A percentile compares a stretch with the other conserved stretches of the same genome.
Conservation (phyloP, 2,888 invertebrate species). For the Schizotus pectinicornis region DNA sequence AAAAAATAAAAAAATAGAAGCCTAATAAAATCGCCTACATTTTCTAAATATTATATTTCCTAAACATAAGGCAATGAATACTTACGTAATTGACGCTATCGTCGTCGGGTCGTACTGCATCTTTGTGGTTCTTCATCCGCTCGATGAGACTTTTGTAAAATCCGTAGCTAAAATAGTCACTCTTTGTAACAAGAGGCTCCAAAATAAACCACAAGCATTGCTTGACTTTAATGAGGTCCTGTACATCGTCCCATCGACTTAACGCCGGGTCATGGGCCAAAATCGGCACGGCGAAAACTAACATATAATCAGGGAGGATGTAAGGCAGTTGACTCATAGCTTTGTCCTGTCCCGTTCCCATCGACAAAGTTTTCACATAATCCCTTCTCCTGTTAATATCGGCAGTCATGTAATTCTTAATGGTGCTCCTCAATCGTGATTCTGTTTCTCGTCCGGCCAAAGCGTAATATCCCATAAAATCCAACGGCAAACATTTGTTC, state of each 20-base stretch:
- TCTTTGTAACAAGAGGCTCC: conserved; percentile 91
- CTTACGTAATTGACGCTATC: conserved; percentile 83
- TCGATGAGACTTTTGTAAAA: conserved; percentile 95
- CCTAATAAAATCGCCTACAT: too few species aligned
- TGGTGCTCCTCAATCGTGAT: conserved; percentile 70
- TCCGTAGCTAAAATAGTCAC: conserved; percentile 92
- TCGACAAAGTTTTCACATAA: conserved; percentile 84
- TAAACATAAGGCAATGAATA: too few species aligned
- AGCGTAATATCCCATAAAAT: conserved; percentile 85
- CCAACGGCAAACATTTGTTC: conserved; percentile 89
- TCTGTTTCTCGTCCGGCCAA: conserved; percentile 89
- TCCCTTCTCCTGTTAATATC: conserved; percentile 90
- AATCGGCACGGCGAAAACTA: conserved; percentile 95
- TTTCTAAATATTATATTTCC: too few species aligned
- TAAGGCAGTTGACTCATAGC: conserved; percentile 80
- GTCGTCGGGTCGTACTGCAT: conserved; percentile 83
- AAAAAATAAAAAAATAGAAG: too few species aligned
- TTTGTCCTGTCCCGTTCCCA: conserved; percentile 70
- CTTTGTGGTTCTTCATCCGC: conserved; percentile 93
- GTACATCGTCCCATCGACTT: conserved; percentile 76
- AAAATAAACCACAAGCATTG: conserved; percentile 93
- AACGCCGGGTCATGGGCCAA: conserved; percentile 92
- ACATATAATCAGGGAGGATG: conserved; percentile 95
- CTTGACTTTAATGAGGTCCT: conserved; percentile 78
- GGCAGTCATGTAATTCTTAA: conserved; percentile 83